phyloP scores from a whole-genome alignment of 2,888 invertebrate genomes.

The Catocala sponsa region DNA sequence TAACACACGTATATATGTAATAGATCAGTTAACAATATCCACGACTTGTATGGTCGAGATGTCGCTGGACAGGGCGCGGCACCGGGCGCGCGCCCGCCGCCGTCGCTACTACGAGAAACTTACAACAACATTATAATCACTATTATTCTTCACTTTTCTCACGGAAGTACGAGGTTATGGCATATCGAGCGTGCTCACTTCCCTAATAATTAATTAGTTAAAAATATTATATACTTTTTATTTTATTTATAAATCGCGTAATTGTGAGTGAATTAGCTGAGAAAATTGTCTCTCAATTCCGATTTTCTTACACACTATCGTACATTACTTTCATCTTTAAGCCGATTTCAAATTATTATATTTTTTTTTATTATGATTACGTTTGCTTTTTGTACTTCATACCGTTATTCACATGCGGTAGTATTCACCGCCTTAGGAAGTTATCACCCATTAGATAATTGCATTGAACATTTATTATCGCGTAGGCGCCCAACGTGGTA shows the following conservation, averaged over 20 bases:
- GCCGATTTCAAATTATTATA: conserved; percentile 74
- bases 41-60: conserved; percentile 62
- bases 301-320: conserved; percentile 75
- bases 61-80: conserved; percentile 66
- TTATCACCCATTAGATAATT: conserved; percentile 35
- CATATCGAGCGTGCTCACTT: conserved; percentile 59
- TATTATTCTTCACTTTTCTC: conserved; percentile 54
- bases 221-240: conserved; percentile 44
- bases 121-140: conserved; percentile 58
- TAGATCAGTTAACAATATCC: conserved; percentile 72
- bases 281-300: conserved; percentile 76
- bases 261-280: conserved; percentile 53
- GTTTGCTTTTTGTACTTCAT: conserved; percentile 81
- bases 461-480: conserved; percentile 20
- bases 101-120: conserved; percentile 50
- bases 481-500: conserved; percentile 56
- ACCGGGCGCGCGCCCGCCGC: conserved; percentile 7
- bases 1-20: conserved; percentile 76
- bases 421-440: conserved; percentile 60
- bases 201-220: conserved; percentile 51
- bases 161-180: conserved; percentile 67
- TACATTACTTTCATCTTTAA: conserved; percentile 71
- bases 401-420: conserved; percentile 61
- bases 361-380: conserved; percentile 69
- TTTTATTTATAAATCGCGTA: conserved; percentile 47